Conservation (phyloP, 2,888 invertebrate species). For the Aethes cnicana region DNA sequence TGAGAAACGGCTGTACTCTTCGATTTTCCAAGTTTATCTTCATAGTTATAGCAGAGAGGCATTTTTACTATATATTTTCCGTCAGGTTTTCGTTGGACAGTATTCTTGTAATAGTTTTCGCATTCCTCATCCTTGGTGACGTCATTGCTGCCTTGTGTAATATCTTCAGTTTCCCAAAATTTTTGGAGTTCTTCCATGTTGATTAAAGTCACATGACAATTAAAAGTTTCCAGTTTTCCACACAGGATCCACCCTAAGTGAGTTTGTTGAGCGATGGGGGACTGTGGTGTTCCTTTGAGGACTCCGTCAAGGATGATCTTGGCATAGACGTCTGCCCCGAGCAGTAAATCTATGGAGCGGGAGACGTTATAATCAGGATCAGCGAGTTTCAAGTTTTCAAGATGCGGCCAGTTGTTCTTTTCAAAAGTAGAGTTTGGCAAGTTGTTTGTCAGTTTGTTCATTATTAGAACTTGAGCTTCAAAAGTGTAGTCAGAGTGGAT, state of each 20-base stretch:
- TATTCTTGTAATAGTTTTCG: constrained; percentile 28
- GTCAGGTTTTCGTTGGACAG: constrained; percentile 4
- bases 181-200: constrained; percentile 27
- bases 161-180: constrained; percentile 32
- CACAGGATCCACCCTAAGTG: constrained; percentile 30
- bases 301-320: constrained; percentile 21
- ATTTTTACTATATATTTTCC: constrained; percentile 33
- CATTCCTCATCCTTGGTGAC: constrained; percentile 20
- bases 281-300: background rate
- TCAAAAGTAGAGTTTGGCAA: constrained; percentile 19
- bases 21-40: constrained; percentile 27
- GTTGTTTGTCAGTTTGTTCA: constrained; percentile 17
- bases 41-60: constrained; percentile 24
- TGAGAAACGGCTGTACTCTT: constrained; percentile 21
- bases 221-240: constrained; percentile 27
- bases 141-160: background rate
- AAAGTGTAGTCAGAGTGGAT: constrained; percentile 10
- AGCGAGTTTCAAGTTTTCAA: constrained; percentile 20
- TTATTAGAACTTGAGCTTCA: constrained; percentile 13
- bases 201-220: constrained; percentile 29
- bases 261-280: constrained; percentile 27
- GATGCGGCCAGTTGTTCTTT: constrained; percentile 22
- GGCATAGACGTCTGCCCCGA: constrained; percentile 8
- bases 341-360: constrained; percentile 13
- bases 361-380: constrained; percentile 22